phyloP scores from a whole-genome alignment of 2,113 vertebrate genomes.

The Halichoerus grypus region DNA sequence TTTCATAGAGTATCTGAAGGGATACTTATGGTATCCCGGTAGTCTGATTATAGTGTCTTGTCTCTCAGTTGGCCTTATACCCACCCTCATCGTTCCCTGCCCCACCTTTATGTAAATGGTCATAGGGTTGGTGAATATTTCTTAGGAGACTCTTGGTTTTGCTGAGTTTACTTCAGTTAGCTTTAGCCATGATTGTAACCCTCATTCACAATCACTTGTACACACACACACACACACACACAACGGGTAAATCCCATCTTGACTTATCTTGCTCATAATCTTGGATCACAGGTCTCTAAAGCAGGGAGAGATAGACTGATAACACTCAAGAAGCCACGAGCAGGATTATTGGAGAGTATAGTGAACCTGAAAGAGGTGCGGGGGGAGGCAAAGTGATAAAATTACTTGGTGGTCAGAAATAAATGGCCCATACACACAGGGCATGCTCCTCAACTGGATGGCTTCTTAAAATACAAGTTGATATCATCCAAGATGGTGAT shows the following conservation, averaged over 20 bases:
- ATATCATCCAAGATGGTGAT: background rate
- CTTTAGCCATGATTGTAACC: background rate
- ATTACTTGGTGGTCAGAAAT: background rate
- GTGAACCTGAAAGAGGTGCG: background rate
- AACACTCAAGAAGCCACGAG: background rate
- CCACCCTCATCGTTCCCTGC: no score
- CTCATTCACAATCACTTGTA: background rate
- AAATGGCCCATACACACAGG: background rate
- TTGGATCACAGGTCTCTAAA: background rate
- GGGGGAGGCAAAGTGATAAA: background rate
- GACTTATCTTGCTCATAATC: conserved; percentile 20
- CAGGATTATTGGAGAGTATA: background rate
- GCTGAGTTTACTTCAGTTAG: background rate
- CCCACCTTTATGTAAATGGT: no score
- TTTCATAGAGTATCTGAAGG: background rate
- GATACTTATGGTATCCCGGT: background rate
- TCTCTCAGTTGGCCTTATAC: background rate
- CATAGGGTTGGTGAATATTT: background rate
- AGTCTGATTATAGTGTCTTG: background rate
- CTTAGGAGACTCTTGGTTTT: background rate
- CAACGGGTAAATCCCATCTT: background rate
- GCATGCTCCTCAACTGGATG: background rate
- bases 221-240: background rate
- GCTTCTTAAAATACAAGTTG: background rate
- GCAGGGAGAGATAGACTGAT: background rate